Percentiles rank a stretch among this genome's conserved stretches.
Conservation (phyloP, 1,140 invertebrate species). For the Euborellia annulipes region DNA sequence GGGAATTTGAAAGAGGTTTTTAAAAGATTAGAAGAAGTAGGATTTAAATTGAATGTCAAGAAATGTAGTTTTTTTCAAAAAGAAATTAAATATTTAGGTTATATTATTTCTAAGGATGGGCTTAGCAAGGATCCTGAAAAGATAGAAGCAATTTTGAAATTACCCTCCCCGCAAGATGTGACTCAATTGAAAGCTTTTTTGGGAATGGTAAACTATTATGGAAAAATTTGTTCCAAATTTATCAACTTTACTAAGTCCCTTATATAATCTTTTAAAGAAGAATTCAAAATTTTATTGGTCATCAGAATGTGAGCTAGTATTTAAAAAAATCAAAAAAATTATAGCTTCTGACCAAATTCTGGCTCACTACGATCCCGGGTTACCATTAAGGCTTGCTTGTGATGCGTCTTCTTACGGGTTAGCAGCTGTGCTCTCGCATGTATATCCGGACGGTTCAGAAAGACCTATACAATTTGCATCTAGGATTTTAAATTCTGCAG, state of each 20-base stretch:
- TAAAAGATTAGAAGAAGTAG: slow-evolving; percentile 10
- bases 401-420: slow-evolving; percentile 27
- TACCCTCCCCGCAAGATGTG: slow-evolving; percentile 15
- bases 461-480: slow-evolving; percentile 32
- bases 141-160: slow-evolving; percentile 21
- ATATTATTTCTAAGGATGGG: slow-evolving; percentile 19
- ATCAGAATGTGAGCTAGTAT: not conserved
- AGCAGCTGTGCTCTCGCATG: slow-evolving; percentile 31
- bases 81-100: slow-evolving; percentile 20
- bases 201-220: slow-evolving; percentile 21
- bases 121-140: slow-evolving; percentile 25
- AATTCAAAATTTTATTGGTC: slow-evolving; percentile 20
- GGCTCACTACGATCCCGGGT: slow-evolving; percentile 26
- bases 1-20: slow-evolving; percentile 13
- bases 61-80: slow-evolving; percentile 19
- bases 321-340: not conserved
- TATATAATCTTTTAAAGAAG: slow-evolving; percentile 19
- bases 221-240: slow-evolving; percentile 20
- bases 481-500: slow-evolving; percentile 25
- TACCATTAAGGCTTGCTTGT: slow-evolving; percentile 30
- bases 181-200: slow-evolving; percentile 18
- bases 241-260: slow-evolving; percentile 13
- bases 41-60: slow-evolving; percentile 5
- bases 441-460: slow-evolving; percentile 22
- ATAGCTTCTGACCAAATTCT: slow-evolving; percentile 13